Conservation (phyloP, 2,113 vertebrate genomes). For the Oxyruncus cristatus region DNA sequence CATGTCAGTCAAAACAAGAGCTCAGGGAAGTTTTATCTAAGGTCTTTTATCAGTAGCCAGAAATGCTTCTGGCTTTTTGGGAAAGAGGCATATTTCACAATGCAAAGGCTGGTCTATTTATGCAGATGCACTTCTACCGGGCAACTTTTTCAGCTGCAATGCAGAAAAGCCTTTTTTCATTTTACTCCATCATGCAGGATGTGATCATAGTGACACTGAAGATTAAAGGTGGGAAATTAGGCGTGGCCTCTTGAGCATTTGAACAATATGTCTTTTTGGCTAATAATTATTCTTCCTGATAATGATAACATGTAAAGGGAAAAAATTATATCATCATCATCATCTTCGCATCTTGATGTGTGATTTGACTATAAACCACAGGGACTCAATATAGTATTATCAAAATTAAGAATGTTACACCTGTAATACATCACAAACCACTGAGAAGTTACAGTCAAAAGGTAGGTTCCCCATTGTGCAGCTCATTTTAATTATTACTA, state of each 20-base stretch:
- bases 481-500: neutral
- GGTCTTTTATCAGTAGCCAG: neutral
- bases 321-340: neutral
- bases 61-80: neutral
- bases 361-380: neutral
- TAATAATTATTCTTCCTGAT: neutral
- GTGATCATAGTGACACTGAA: neutral
- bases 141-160: neutral
- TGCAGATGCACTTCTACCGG: neutral
- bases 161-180: neutral
- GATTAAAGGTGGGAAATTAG: neutral
- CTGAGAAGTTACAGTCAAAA: neutral
- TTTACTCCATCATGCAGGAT: neutral
- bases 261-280: neutral
- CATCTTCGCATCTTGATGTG: neutral
- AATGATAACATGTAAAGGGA: neutral
- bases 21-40: neutral
- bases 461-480: neutral
- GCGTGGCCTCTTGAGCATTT: neutral
- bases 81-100: neutral
- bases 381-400: neutral
- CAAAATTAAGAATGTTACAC: neutral
- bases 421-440: neutral
- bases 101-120: neutral
- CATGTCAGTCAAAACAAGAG: neutral